A percentile compares a stretch with the other conserved stretches of the same genome.
Conservation (phyloP, 2,113 vertebrate genomes). For the Leptocoma aspasia region DNA sequence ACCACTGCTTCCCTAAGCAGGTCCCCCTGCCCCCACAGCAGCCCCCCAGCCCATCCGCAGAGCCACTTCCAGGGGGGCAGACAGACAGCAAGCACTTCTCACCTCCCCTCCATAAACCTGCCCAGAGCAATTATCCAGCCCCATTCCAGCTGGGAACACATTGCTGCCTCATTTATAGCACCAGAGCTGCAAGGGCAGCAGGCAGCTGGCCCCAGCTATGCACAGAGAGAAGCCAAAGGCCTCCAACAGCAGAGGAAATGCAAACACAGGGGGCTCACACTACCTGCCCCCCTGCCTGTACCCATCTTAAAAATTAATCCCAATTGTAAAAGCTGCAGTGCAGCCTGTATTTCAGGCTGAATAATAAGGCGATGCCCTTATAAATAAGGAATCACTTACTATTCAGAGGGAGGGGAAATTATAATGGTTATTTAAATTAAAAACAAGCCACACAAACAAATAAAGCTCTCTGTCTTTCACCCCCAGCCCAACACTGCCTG, state of each 20-base stretch:
- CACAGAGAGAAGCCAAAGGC: neutral
- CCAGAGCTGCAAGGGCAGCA: conserved; percentile 7
- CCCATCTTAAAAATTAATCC: conserved; percentile 11
- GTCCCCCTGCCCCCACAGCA: neutral
- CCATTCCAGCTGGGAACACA: conserved; percentile 33
- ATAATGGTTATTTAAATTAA: conserved; percentile 36
- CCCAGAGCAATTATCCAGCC: conserved; percentile 71
- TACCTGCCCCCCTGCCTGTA: neutral
- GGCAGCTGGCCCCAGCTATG: neutral
- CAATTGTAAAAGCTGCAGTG: neutral
- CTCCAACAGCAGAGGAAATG: neutral
- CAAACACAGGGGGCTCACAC: neutral
- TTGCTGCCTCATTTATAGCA: conserved; percentile 67
- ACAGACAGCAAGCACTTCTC: conserved; percentile 67
- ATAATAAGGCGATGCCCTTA: neutral
- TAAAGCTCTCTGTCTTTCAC: neutral
- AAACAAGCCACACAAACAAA: conserved; percentile 42
- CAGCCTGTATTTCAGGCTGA: neutral
- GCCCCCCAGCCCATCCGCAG: neutral
- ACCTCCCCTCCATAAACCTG: conserved; percentile 80
- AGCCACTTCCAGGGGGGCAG: neutral
- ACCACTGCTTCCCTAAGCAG: neutral
- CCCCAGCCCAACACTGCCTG: neutral
- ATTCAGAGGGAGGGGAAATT: neutral
- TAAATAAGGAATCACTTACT: conserved; percentile 2